These are phyloP conservation scores for Notolepis coatsorum DNA, from an alignment of 2,797 vertebrate species.

Conservation along the genomic window DNA sequence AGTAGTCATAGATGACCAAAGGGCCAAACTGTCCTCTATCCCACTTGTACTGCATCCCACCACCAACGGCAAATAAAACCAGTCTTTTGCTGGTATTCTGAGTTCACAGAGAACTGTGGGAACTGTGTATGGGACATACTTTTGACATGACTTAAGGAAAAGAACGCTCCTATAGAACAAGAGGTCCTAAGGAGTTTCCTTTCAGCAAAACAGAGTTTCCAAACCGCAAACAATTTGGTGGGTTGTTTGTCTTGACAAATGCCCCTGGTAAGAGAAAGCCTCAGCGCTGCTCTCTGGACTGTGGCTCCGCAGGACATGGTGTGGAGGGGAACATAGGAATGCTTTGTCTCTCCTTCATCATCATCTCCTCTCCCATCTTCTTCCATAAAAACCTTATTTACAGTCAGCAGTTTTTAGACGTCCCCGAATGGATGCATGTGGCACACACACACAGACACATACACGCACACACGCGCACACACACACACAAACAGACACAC, in stretches of 20 bases:
- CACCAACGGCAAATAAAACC: not conserved
- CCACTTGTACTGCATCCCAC: constrained; percentile 34
- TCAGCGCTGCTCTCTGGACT: constrained; percentile 64
- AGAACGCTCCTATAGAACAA: constrained; percentile 66
- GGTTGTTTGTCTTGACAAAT: constrained; percentile 76
- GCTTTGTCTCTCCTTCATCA: constrained; percentile 20
- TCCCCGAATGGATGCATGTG: too few species aligned
- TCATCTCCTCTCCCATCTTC: constrained; percentile 42
- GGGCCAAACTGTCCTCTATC: constrained; percentile 45
- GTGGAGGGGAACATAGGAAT: constrained; percentile 47
- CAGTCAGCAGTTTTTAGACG: constrained; percentile 41
- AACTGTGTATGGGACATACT: constrained; percentile 5
- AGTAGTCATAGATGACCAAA: constrained; percentile 28
- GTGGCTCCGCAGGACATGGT: constrained; percentile 36
- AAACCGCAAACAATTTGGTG: constrained; percentile 75
- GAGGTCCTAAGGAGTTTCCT: constrained; percentile 65
- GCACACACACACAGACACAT: constrained; percentile 7
- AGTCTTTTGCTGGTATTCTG: not conserved
- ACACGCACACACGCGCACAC: constrained; percentile 28
- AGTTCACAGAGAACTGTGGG: constrained; percentile 2
- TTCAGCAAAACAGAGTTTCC: constrained; percentile 73
- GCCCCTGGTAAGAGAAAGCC: constrained; percentile 71
- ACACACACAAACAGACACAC: constrained; percentile 32
- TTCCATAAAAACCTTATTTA: constrained; percentile 60
- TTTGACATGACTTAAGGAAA: constrained; percentile 38